Base-by-base conservation (phyloP, 2,888 invertebrate species). In the Rhagonycha fulva region DNA sequence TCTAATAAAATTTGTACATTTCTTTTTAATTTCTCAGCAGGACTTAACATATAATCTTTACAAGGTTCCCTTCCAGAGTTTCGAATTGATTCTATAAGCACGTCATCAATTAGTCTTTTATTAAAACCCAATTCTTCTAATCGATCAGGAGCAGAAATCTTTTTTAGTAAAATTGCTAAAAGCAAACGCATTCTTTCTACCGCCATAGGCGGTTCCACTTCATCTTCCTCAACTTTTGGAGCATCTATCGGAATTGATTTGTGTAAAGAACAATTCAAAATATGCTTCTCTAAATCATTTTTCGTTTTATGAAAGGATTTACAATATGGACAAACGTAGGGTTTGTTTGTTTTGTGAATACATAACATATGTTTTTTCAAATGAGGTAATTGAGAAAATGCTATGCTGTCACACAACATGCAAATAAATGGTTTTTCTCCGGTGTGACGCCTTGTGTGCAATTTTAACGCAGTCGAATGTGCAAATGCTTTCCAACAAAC, bases 321-420 rank as follows among this genome's bases (percentile, higher is more conserved):
- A 86, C 96, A 96, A 70, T 91, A 91, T 19, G 89, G 88, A 85
- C 96, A 96, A 84, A 93, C 92, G 84, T 96, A 96, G 0, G 95
- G 94, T 80, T 94, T 93, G 78, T 91, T 91, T 80, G 94, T 92
- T 30, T 94, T 93, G 86, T 96, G 96, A 72, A 96, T 95, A 83
- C 94, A 94, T 78, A 92, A 90, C 95, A 96, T 95, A 86, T 96
- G 96, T 78, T 95, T 94, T 87, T 96, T 96, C 87, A 96, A 91
- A 84, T 96, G 96, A 0, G 96, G 95, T 74, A 96, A 87, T 85
- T 96, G 96, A 0, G 94, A 93, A 86, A 96, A 96, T 0, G 93
- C 92, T 60, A 92, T 90, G 60, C 92, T 92, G 76, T 90, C 89
- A 83, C 95, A 95, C 82, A 93, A 88, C 12, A 91, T 89, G 84